Evolutionary conservation across 64 coral and sea anemone species (phyloP), one percentile per base, ranked within the genome.

Genomic region (Actinia tenebrosa): DNA sequence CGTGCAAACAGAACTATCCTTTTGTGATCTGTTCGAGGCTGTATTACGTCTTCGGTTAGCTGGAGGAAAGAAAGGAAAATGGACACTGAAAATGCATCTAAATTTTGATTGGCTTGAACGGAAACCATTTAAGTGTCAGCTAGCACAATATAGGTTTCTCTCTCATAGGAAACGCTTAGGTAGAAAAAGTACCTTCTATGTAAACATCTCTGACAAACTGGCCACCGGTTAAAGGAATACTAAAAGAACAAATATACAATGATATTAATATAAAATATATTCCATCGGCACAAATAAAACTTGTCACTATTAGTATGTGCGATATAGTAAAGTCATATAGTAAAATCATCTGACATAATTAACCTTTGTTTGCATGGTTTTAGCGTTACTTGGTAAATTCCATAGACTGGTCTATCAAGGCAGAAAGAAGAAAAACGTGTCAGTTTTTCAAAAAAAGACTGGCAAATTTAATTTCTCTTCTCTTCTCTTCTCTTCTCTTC

Each of bases 201-300:
- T 98, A 98, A n/a, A 98, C 96, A 53, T 98, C 96, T 23, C 96
- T 71, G 13, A 92, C 88, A 56, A 89, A 98, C 52, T 98, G 93
- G 11, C 87, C 92, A 44, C 96, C 96, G 27, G 96, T 98, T 25
- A 98, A 53, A 4, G 87, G 80, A 64, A 92, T 80, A 62, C 96
- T 98, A 78, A 43, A 37, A 68, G 78, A 19, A 26, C 3, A 85
- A 59, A 59, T 8, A n/a, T 22, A 69, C 2, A 23, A 1, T 7
- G 4, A 69, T 69, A 0, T 37, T 37, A 4, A 23, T 23, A 69
- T 5, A 69, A n/a, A 68, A 68, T 68, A 37, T n/a, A 17, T 68
- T 68, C 6, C 64, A 50, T 50, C 2, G 47, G 47, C 3, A 50
- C 47, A 50, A 50, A 50, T 4, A 50, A 50, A 50, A 50, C 47